Percentiles rank a stretch among this genome's conserved stretches.
Evolutionary conservation across 1,140 invertebrate species (phyloP).

Genomic region (Pissodes strobi): DNA sequence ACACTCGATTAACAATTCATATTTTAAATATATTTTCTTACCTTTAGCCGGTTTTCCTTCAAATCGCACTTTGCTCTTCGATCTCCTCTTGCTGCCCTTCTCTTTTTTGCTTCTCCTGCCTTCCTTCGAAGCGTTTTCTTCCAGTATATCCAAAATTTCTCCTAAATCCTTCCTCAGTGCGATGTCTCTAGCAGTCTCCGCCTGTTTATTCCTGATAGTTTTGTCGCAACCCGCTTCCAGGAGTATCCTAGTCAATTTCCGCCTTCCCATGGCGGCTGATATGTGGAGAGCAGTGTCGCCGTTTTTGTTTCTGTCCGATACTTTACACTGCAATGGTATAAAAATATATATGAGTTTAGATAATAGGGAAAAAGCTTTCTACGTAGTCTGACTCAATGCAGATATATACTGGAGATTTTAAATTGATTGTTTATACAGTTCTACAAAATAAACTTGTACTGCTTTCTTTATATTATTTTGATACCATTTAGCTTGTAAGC

Average conservation of each 20-base stretch:
- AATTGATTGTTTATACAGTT: no score
- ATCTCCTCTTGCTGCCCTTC: constrained; percentile 52
- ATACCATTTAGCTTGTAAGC: no score
- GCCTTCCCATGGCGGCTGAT: constrained; percentile 87
- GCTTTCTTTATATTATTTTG: no score
- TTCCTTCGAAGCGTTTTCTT: constrained; percentile 55
- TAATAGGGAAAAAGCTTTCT: no score
- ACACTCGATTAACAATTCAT: no score
- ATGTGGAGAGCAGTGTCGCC: constrained; percentile 94
- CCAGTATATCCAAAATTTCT: constrained; percentile 53
- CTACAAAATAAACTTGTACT: no score
- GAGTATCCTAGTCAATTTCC: constrained; percentile 89
- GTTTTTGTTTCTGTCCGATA: constrained; percentile 94
- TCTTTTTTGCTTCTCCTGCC: constrained; percentile 56
- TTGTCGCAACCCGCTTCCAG: constrained; percentile 84
- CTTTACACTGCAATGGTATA: constrained; percentile 72
- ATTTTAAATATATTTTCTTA: no score
- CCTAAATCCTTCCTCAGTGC: constrained; percentile 77
- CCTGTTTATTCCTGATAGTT: constrained; percentile 84
- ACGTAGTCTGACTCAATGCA: no score
- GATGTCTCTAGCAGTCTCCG: constrained; percentile 89
- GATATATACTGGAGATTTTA: no score
- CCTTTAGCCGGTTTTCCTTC: constrained; percentile 44
- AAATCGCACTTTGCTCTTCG: constrained; percentile 57
- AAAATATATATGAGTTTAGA: neutral